Evolutionary conservation across 2,113 vertebrate genomes (phyloP), one percentile per base, ranked within the genome.

Genomic region (Pterocles orientalis): DNA sequence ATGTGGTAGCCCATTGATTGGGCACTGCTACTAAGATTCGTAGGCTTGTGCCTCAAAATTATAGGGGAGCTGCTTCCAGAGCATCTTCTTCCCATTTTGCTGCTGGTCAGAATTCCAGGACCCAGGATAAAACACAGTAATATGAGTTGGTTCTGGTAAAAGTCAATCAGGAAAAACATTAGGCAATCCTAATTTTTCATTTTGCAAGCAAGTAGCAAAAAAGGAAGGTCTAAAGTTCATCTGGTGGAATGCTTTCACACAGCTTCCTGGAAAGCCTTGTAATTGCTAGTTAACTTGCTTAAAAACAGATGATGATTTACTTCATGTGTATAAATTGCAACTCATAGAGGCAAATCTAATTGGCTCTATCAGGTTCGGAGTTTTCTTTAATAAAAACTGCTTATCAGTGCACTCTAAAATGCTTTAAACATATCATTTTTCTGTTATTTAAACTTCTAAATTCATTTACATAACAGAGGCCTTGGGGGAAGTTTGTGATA

Each of bases 221-320:
- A 89, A 91, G 81, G 92, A 87, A 90, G 92, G 88, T 96, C 82
- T 86, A 69, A 95, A 97, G 90, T 95, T 96, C 96, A 94, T 29
- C 62, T 91, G 68, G 51, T 83, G 58, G 85, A 73, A 92, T 94
- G 77, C 82, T 86, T 97, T 93, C 61, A 53, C 84, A 65, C 36
- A 76, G 87, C 89, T 97, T 97, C 91, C 94, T 96, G 95, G 93
- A 73, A 93, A 34, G 56, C 81, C 64, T 83, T 86, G 33, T 97
- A 96, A 95, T 92, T 96, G 64, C 66, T 87, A 58, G 78, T 89
- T 95, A 82, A 91, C 73, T 87, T 85, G 60, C 83, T 94, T 90
- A 70, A 91, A 95, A 95, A 96, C 85, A 97, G 95, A 92, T 77
- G 62, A 87, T 90, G 70, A 54, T 95, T 96, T 95, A 83, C 84